Percentiles rank a stretch among this genome's conserved stretches.
Conservation (phyloP, 2,888 invertebrate species). For the Stenodema calcarata region DNA sequence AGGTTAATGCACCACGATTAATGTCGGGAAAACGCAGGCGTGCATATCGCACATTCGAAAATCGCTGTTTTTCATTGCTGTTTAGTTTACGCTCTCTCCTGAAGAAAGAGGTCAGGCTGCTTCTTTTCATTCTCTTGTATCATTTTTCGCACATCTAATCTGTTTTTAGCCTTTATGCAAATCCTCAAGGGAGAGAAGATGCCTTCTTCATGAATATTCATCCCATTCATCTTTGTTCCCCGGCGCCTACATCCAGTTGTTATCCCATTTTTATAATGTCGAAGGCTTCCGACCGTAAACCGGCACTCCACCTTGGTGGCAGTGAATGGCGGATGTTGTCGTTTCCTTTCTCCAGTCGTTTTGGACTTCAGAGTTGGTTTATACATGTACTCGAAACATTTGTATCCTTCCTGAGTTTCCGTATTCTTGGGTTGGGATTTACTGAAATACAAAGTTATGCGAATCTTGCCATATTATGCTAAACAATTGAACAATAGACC, state of each 20-base stretch:
- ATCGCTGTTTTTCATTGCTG: neutral
- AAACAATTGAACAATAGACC: no score
- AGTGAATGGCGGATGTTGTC: neutral
- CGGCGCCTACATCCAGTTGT: neutral
- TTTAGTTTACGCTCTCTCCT: neutral
- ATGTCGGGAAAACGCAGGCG: no score
- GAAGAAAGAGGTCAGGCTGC: neutral
- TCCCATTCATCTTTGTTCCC: neutral
- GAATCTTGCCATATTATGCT: neutral
- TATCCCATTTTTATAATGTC: neutral
- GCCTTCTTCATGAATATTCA: neutral
- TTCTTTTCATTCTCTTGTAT: neutral
- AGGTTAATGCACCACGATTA: no score
- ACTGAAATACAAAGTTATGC: neutral
- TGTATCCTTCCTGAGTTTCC: neutral
- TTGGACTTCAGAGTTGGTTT: neutral
- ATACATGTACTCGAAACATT: no score
- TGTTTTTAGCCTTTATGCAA: neutral
- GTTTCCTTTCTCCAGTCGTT: neutral
- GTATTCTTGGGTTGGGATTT: neutral
- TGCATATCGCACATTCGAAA: neutral
- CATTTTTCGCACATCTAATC: neutral
- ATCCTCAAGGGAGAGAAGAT: neutral
- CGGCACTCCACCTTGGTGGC: neutral
- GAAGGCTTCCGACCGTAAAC: neutral